A percentile compares a stretch with the other conserved stretches of the same genome.
phyloP scores from a whole-genome alignment of 1,140 invertebrate genomes.

The Solenopsis invicta region DNA sequence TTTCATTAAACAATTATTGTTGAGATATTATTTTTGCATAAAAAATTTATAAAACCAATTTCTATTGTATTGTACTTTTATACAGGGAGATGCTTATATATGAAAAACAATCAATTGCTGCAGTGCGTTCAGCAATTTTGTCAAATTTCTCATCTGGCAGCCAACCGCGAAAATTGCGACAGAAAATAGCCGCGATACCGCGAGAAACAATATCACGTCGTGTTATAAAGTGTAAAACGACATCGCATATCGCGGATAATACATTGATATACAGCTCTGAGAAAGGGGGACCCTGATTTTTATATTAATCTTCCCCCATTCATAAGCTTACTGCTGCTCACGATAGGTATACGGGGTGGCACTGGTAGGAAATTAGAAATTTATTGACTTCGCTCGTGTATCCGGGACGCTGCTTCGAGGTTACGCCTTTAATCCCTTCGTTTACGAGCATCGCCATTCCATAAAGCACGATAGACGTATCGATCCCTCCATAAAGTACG shows the following conservation, averaged over 20 bases:
- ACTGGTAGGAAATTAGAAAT: constrained; percentile 72
- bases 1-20: neutral
- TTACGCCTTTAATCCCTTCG: constrained; percentile 65
- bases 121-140: constrained; percentile 26
- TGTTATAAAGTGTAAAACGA: constrained; percentile 61
- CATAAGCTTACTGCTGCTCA: constrained; percentile 52
- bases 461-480: constrained; percentile 54
- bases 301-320: constrained; percentile 65
- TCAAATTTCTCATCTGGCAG: constrained; percentile 17
- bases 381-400: constrained; percentile 66
- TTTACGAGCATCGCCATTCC: constrained; percentile 60
- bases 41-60: neutral
- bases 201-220: constrained; percentile 46
- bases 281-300: constrained; percentile 52
- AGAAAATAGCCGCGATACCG: constrained; percentile 39
- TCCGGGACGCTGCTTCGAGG: constrained; percentile 36
- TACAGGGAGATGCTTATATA: constrained; percentile 11
- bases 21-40: constrained; percentile 19
- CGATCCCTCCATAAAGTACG: constrained; percentile 42
- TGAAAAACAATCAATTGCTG: constrained; percentile 10
- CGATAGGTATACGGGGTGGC: constrained; percentile 50
- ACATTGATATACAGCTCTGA: constrained; percentile 48
- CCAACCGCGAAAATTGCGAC: constrained; percentile 19
- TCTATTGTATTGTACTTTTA: constrained; percentile 21
- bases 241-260: constrained; percentile 65